These are phyloP conservation scores for Drosophila sturtevanti DNA, from an alignment of 1,140 invertebrate species.

Conservation along the genomic window DNA sequence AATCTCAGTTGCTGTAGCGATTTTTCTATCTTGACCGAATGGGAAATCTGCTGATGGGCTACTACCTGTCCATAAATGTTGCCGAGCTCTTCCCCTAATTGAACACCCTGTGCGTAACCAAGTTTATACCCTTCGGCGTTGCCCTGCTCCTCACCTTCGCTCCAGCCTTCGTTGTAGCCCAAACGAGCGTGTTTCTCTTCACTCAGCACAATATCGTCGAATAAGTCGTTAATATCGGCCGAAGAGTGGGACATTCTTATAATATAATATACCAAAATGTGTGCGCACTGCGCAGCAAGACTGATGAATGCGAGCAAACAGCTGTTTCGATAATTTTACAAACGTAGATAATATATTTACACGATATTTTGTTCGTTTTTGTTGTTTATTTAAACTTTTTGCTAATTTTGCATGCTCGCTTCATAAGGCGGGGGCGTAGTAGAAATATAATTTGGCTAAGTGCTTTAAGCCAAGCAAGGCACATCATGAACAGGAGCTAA, in stretches of 20 bases:
- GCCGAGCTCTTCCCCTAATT: conserved; percentile 87
- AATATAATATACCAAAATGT: neutral
- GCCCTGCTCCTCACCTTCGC: conserved; percentile 84
- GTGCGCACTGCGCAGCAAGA: neutral
- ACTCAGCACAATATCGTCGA: conserved; percentile 85
- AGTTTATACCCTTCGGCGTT: conserved; percentile 86
- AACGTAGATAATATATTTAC: neutral
- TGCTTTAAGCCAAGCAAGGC: conserved; percentile 65
- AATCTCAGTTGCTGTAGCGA: conserved; percentile 84
- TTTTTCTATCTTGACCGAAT: conserved; percentile 82
- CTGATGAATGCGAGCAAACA: neutral
- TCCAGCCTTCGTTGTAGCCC: conserved; percentile 86
- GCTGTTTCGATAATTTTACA: neutral
- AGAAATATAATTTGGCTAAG: conserved; percentile 41
- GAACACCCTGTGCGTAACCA: conserved; percentile 86
- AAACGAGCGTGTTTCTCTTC: conserved; percentile 85
- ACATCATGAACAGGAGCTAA: conserved; percentile 51
- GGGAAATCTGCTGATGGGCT: conserved; percentile 61
- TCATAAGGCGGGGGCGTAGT: neutral
- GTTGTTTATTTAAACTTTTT: conserved; percentile 34
- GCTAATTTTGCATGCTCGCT: conserved; percentile 58
- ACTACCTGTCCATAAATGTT: conserved; percentile 84
- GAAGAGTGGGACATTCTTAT: conserved; percentile 44
- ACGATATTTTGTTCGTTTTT: neutral
- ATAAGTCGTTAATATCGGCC: conserved; percentile 86